phyloP scores from a whole-genome alignment of 2,888 invertebrate species.

The Conus canariensis region DNA sequence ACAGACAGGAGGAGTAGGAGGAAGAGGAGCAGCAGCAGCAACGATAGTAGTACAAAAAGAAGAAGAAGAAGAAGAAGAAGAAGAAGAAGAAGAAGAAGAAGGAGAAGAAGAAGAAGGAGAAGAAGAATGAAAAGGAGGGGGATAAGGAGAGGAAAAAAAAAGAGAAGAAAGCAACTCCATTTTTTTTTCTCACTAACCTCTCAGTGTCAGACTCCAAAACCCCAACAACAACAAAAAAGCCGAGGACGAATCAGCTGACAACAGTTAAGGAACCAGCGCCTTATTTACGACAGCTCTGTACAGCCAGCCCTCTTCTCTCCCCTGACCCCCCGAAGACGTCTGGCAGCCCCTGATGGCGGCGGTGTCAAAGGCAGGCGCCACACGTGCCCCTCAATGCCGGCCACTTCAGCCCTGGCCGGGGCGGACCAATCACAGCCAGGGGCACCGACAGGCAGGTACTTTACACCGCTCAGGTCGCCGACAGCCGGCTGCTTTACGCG shows the following conservation, averaged over 20 bases:
- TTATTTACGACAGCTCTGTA: not conserved
- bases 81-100: too few species aligned
- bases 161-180: too few species aligned
- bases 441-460: slow-evolving; percentile 9
- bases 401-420: slow-evolving; percentile 7
- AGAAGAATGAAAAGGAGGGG: too few species aligned
- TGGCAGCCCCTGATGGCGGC: not conserved
- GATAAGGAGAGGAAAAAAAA: too few species aligned
- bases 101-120: too few species aligned
- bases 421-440: not conserved
- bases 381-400: not conserved
- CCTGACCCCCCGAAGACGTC: not conserved
- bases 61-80: too few species aligned
- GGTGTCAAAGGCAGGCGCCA: slow-evolving; percentile 2
- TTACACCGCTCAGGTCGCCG: slow-evolving; percentile 20
- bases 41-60: too few species aligned
- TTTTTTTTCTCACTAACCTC: not conserved
- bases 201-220: not conserved
- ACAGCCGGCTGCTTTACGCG: slow-evolving; percentile 3
- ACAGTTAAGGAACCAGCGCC: not conserved
- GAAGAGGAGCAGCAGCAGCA: too few species aligned
- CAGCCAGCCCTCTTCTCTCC: not conserved
- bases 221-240: not conserved
- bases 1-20: too few species aligned
- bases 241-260: not conserved